Base-by-base conservation (phyloP, 1,140 invertebrate genomes). In the Rhizoglyphus robini region DNA sequence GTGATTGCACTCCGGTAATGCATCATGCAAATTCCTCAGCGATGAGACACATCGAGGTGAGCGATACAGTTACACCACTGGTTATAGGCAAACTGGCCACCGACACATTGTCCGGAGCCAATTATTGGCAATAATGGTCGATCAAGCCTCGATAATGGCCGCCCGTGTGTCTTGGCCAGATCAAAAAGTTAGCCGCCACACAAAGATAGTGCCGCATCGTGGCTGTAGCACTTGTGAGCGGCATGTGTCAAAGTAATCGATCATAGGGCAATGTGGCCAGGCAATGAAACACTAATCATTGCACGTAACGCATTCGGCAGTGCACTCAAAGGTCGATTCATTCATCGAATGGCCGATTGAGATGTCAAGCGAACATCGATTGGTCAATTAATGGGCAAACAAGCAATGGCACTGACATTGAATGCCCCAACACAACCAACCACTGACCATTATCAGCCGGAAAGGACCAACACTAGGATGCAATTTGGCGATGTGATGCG, bases 181-280 rank as follows among this genome's bases (percentile, higher is more conserved):
- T 18, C 18, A 41, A 41, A 41, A 41, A 18, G 18, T 11, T 41
- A 8, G 36, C 36, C 36, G 36, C 36, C 36, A 41, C 36, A 41
- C 18, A 8, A 18, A 11, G 8, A 8, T 11, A 41, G 36, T 41
- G 36, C 36, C 36, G 36, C 36, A 41, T 41, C 36, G 36, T 41
- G 36, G 8, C 51, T 54, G 23, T 32, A 23, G 8, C 23, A 32
- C 51, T 8, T 54, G 8, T 27, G 36, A 23, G 23, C 51, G 51
- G 51, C 51, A 54, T 8, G 20, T 54, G 51, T 54, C 51, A 54
- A 54, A 54, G 51, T 23, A 54, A 54, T 54, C 51, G 51, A 54
- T 54, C 51, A 54, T 27, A 11, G 36, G 36, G 36, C 18, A 41
- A 41, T 11, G 8, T 41, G 36, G 18, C 36, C 8, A 41, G 8